Conservation (phyloP, 2,888 invertebrate genomes). For the Sycophila texana region DNA sequence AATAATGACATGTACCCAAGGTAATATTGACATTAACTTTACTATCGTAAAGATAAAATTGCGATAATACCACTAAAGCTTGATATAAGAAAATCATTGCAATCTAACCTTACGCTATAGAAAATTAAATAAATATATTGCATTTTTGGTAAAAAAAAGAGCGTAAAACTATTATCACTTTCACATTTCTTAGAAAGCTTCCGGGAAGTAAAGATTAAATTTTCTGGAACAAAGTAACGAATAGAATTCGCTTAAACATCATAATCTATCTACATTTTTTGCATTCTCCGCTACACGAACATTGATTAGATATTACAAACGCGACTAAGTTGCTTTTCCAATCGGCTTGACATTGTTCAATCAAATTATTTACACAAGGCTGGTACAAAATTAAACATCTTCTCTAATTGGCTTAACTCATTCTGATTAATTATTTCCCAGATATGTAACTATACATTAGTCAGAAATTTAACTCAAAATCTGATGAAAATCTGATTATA, state of each 20-base stretch:
- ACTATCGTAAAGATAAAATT: neutral
- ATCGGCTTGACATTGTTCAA: too few relatives aligned
- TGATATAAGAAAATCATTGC: neutral
- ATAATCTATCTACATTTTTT: neutral
- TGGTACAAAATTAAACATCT: too few relatives aligned
- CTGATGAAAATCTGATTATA: too few relatives aligned
- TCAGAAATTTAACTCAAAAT: too few relatives aligned
- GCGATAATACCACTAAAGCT: too few relatives aligned
- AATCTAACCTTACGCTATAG: neutral
- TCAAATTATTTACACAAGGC: too few relatives aligned
- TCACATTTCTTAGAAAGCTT: slow-evolving; percentile 1
- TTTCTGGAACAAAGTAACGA: neutral
- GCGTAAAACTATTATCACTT: neutral
- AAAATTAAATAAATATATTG: neutral
- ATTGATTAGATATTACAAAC: slow-evolving; percentile 1
- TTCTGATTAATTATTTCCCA: too few relatives aligned
- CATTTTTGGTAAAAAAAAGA: slow-evolving; percentile 1
- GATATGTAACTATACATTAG: too few relatives aligned
- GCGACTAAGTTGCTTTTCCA: too few relatives aligned
- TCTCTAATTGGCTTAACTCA: too few relatives aligned
- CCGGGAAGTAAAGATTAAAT: slow-evolving; percentile 22
- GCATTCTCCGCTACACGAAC: neutral
- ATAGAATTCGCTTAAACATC: too few relatives aligned
- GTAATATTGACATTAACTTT: neutral
- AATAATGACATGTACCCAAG: neutral